These are phyloP conservation scores for Eucriotettix oculatus DNA, from an alignment of 2,888 invertebrate genomes.

Conservation along the genomic window DNA sequence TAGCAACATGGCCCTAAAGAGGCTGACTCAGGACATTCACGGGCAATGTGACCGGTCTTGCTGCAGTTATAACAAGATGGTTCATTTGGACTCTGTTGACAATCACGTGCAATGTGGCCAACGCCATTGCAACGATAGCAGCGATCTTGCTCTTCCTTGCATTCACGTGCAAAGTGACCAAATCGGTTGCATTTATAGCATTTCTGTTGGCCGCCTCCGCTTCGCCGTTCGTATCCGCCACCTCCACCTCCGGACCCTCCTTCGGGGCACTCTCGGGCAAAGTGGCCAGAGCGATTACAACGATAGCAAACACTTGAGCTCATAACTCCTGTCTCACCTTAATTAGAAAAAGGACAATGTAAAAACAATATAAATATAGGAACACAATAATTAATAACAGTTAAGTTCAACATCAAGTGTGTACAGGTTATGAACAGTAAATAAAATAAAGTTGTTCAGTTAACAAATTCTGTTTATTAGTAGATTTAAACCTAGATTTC, in stretches of 20 bases:
- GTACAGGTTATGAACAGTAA: too few relatives aligned
- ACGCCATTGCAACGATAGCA: constrained; percentile 53
- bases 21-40: constrained; percentile 27
- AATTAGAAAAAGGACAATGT: too few relatives aligned
- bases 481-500: too few relatives aligned
- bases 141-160: constrained; percentile 82
- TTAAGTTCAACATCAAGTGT: too few relatives aligned
- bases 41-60: constrained; percentile 72
- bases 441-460: too few relatives aligned
- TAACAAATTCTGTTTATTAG: too few relatives aligned
- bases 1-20: constrained; percentile 31
- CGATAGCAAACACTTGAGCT: constrained; percentile 81
- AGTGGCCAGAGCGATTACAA: constrained; percentile 84
- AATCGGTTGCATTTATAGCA: constrained; percentile 92
- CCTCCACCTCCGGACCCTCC: constrained; percentile 14
- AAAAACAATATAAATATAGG: too few relatives aligned
- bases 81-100: constrained; percentile 43
- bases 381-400: too few relatives aligned
- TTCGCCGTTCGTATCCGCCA: constrained; percentile 21
- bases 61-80: constrained; percentile 92
- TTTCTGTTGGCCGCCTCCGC: constrained; percentile 50
- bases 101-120: constrained; percentile 76
- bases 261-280: constrained; percentile 82
- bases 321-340: constrained; percentile 27
- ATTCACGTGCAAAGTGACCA: constrained; percentile 85